Percentiles rank a stretch among this genome's conserved stretches.
Conservation (phyloP, 2,113 vertebrate genomes). For the Helogale parvula region DNA sequence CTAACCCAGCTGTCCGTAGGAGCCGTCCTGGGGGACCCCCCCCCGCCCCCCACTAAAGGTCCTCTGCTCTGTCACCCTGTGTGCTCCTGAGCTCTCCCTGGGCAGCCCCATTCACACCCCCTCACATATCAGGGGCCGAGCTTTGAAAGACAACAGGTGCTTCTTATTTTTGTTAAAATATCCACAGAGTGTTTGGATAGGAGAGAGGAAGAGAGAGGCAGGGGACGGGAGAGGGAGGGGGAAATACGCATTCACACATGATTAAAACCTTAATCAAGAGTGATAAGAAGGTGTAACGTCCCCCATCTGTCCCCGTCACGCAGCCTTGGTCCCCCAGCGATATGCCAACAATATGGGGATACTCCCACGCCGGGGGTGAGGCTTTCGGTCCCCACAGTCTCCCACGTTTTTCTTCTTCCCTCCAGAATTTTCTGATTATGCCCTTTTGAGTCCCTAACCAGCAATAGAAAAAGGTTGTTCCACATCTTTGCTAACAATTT, state of each 20-base stretch:
- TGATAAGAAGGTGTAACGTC: background rate
- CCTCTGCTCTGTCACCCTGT: background rate
- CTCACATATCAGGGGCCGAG: background rate
- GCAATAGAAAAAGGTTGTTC: background rate
- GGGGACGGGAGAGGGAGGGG: background rate
- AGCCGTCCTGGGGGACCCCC: background rate
- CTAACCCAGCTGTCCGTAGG: too few species aligned
- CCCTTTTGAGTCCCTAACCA: background rate
- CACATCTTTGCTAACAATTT: background rate
- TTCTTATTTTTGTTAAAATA: background rate
- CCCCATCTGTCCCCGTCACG: background rate
- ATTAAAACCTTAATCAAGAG: background rate
- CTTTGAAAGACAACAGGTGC: background rate
- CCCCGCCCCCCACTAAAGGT: background rate
- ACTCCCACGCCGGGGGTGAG: background rate
- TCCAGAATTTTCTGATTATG: background rate
- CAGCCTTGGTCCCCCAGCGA: too few species aligned
- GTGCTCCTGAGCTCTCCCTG: background rate
- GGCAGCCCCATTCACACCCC: background rate
- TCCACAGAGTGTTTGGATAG: background rate
- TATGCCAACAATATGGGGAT: rapidly evolving
- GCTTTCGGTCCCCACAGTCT: rapidly evolving
- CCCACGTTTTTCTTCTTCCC: background rate
- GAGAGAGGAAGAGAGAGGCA: background rate
- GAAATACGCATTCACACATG: background rate